A percentile compares a stretch with the other conserved stretches of the same genome.
These are phyloP conservation scores for Tragelaphus oryx DNA, from an alignment of 2,797 vertebrate genomes.

Conservation along the genomic window DNA sequence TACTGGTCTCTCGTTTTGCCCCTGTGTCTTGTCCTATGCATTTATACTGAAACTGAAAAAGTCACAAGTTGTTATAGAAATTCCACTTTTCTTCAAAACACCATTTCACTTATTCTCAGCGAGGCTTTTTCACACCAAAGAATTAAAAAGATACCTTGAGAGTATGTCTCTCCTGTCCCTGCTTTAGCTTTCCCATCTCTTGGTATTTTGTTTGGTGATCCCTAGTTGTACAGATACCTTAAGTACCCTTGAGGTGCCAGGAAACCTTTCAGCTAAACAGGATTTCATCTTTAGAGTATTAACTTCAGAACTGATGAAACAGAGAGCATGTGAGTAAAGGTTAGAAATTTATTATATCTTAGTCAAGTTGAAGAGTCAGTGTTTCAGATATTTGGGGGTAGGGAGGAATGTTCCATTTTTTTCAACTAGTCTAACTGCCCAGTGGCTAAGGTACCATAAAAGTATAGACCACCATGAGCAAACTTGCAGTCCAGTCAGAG, in stretches of 20 bases:
- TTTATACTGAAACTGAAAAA: not conserved
- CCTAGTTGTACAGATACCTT: not conserved
- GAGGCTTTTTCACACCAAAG: not conserved
- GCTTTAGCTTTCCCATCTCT: not conserved
- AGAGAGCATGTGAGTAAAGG: not conserved
- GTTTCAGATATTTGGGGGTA: not conserved
- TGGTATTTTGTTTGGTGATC: not conserved
- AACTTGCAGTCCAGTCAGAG: not conserved
- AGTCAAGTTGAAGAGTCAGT: not conserved
- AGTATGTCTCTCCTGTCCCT: not conserved
- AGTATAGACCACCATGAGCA: not conserved
- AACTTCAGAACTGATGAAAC: not conserved
- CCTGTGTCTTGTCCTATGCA: not conserved
- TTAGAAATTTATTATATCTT: not conserved
- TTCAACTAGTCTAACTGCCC: not conserved
- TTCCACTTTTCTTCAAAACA: not conserved
- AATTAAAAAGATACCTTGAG: not conserved
- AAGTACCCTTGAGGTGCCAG: not conserved
- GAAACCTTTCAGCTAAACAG: not conserved
- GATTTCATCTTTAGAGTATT: not conserved
- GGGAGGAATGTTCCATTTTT: not conserved
- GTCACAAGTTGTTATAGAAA: not conserved
- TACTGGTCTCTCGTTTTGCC: not conserved
- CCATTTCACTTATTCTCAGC: not conserved
- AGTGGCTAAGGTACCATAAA: not conserved